Conservation (phyloP, 2,113 vertebrate species). For the Conger conger region DNA sequence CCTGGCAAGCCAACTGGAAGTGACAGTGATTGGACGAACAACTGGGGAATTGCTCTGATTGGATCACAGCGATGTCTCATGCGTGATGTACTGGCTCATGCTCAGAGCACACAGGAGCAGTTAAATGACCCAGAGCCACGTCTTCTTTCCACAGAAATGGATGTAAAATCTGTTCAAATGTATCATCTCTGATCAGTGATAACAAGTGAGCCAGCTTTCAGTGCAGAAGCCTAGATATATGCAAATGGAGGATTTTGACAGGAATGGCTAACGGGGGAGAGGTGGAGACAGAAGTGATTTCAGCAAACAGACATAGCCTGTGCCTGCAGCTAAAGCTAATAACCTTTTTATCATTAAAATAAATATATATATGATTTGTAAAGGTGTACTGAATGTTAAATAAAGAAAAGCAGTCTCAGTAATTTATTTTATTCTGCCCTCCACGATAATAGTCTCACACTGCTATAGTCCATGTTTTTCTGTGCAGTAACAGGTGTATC, state of each 20-base stretch:
- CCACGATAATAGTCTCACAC: not conserved
- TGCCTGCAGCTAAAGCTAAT: not conserved
- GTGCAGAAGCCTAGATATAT: not conserved
- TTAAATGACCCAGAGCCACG: not conserved
- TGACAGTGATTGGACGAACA: not conserved
- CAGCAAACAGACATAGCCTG: not conserved
- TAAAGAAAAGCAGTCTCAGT: not conserved
- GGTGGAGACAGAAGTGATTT: not conserved
- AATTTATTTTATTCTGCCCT: not conserved
- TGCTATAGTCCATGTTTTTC: too few relatives aligned
- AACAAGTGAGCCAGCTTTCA: not conserved
- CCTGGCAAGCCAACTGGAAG: slow-evolving; percentile 3
- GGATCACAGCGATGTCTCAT: not conserved
- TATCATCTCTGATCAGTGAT: not conserved
- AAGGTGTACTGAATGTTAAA: not conserved
- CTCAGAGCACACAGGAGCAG: not conserved
- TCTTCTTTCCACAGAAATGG: not conserved
- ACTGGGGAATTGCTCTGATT: not conserved
- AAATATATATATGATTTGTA: not conserved
- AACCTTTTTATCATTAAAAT: not conserved
- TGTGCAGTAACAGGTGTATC: too few relatives aligned
- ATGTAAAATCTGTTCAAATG: not conserved
- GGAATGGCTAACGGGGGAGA: not conserved
- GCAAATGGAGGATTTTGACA: not conserved
- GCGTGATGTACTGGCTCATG: not conserved